Evolutionary conservation across 2,113 vertebrate genomes (phyloP).

Genomic region (Sinocyclocheilus anshuiensis): DNA sequence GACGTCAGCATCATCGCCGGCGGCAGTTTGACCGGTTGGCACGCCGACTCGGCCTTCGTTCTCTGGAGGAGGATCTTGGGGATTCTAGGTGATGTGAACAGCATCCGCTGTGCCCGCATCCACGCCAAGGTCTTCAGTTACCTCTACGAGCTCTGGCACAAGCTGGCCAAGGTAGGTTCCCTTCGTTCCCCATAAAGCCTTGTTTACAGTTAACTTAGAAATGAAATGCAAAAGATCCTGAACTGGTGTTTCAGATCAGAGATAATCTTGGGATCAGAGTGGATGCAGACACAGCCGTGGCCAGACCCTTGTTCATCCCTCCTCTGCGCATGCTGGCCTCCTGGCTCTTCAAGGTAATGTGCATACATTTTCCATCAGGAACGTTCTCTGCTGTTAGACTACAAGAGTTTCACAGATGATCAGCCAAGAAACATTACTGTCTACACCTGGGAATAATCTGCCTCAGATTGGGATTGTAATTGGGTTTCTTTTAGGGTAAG

Average conservation of each 20-base stretch:
- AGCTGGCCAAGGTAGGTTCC: constrained; percentile 88
- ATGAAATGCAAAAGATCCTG: background rate
- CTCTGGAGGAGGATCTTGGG: constrained; percentile 95
- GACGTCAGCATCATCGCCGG: constrained; percentile 97
- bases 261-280: constrained; percentile 94
- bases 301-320: constrained; percentile 88
- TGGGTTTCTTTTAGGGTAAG: background rate
- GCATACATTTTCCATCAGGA: background rate
- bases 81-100: constrained; percentile 96
- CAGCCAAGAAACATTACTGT: background rate
- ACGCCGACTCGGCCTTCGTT: constrained; percentile 93
- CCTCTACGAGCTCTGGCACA: constrained; percentile 95
- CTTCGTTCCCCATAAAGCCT: background rate
- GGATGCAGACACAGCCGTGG: constrained; percentile 92
- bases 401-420: background rate
- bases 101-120: constrained; percentile 89
- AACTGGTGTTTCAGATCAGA: constrained; percentile 80
- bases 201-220: background rate
- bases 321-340: constrained; percentile 96
- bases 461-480: background rate
- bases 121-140: constrained; percentile 91
- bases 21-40: constrained; percentile 93
- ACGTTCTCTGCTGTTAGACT: background rate
- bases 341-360: constrained; percentile 92
- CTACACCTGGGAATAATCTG: background rate